A percentile compares a stretch with the other conserved stretches of the same genome.
Conservation (phyloP, 2,888 invertebrate species). For the Alloplasta piceator region DNA sequence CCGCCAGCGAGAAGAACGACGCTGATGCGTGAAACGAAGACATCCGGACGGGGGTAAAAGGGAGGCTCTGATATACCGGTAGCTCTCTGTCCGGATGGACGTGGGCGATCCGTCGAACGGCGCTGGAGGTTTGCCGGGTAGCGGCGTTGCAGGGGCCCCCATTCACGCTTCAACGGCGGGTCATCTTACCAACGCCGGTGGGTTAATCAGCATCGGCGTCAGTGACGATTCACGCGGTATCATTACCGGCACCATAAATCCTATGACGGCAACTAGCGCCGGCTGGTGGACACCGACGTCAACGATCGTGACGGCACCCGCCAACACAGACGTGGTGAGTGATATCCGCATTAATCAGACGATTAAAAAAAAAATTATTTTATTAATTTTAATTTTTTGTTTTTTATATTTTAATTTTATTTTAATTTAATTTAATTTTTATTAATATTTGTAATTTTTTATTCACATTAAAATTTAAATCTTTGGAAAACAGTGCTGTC, state of each 20-base stretch:
- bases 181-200: slow-evolving; percentile 55
- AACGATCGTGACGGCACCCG: slow-evolving; percentile 77
- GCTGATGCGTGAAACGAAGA: slow-evolving; percentile 32
- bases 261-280: slow-evolving; percentile 71
- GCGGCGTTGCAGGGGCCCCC: slow-evolving; percentile 71
- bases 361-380: too few species aligned
- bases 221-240: slow-evolving; percentile 68
- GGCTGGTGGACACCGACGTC: slow-evolving; percentile 81
- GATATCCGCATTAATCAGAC: slow-evolving; percentile 8
- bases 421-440: too few species aligned
- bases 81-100: slow-evolving; percentile 78
- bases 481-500: too few species aligned
- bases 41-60: slow-evolving; percentile 50
- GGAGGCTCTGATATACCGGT: slow-evolving; percentile 36
- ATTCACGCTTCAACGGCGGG: slow-evolving; percentile 76
- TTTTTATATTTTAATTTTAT: too few species aligned
- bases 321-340: slow-evolving; percentile 81
- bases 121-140: slow-evolving; percentile 76
- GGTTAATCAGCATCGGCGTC: slow-evolving; percentile 65
- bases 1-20: slow-evolving; percentile 21
- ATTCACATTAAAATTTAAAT: too few species aligned
- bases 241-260: slow-evolving; percentile 69
- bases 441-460: too few species aligned
- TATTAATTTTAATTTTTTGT: too few species aligned
- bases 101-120: slow-evolving; percentile 78